These are phyloP conservation scores for Polietes domitor DNA, from an alignment of 2,888 invertebrate genomes.

Conservation along the genomic window DNA sequence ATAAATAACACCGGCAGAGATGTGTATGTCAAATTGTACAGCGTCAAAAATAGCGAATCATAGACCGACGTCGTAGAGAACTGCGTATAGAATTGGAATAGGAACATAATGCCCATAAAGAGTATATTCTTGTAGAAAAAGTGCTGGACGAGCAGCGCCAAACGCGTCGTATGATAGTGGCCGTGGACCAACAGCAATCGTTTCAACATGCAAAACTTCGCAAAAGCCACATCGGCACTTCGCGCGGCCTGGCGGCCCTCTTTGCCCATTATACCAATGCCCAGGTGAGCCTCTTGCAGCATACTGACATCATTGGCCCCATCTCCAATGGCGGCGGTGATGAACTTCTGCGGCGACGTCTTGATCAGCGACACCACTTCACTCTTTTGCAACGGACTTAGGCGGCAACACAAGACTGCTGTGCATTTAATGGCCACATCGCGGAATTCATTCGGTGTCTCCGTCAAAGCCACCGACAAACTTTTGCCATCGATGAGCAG, in stretches of 20 bases:
- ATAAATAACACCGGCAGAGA: constrained; percentile 88
- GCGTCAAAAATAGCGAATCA: constrained; percentile 88
- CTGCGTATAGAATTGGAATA: constrained; percentile 82
- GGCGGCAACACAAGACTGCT: constrained; percentile 93
- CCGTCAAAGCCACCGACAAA: constrained; percentile 85
- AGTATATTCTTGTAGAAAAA: constrained; percentile 93
- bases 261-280: constrained; percentile 88
- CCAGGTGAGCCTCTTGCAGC: constrained; percentile 98
- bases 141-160: constrained; percentile 89
- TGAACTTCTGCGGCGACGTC: constrained; percentile 83
- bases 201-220: constrained; percentile 90
- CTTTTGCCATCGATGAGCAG: constrained; percentile 90
- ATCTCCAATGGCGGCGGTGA: constrained; percentile 96
- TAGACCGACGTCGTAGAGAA: constrained; percentile 86
- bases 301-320: constrained; percentile 99
- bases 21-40: constrained; percentile 89
- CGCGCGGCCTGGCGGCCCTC: constrained; percentile 87
- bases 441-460: constrained; percentile 85
- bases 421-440: constrained; percentile 87
- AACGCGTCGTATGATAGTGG: constrained; percentile 89
- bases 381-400: constrained; percentile 95
- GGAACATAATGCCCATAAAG: constrained; percentile 85
- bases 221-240: constrained; percentile 93
- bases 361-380: constrained; percentile 91
- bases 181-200: constrained; percentile 90